phyloP scores from a whole-genome alignment of 2,888 invertebrate species.

The Sussaba pulchella region DNA sequence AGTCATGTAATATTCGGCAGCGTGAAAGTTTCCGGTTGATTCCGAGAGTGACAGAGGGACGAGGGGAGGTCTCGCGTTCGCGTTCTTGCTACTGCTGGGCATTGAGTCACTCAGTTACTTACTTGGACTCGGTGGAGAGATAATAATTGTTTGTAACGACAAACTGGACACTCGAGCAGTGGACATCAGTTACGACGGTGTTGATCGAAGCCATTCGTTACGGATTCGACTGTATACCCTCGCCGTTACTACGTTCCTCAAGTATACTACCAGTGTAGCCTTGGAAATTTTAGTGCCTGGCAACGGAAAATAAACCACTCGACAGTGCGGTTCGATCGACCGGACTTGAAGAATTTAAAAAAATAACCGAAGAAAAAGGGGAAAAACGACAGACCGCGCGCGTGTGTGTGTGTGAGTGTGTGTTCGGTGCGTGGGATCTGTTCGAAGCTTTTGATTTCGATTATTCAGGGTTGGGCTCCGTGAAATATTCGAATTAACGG shows the following conservation, averaged over 20 bases:
- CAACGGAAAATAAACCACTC: slow-evolving; percentile 53
- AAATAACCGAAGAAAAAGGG: background rate
- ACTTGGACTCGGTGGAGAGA: too few species aligned
- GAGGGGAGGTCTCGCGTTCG: background rate
- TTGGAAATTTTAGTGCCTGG: slow-evolving; percentile 41
- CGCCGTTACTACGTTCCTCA: too few species aligned
- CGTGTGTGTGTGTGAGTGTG: background rate
- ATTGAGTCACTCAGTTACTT: slow-evolving; percentile 29
- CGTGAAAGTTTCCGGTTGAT: slow-evolving; percentile 21
- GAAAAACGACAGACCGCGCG: background rate
- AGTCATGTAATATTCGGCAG: slow-evolving; percentile 42
- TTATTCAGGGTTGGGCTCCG: too few species aligned
- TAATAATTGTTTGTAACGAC: too few species aligned
- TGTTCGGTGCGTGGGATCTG: too few species aligned
- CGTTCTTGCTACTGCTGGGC: background rate
- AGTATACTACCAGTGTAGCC: background rate
- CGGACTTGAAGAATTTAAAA: too few species aligned
- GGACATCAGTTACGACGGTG: background rate
- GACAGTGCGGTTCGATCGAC: background rate
- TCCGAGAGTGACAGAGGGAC: background rate
- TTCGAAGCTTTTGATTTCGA: too few species aligned
- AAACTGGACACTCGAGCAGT: background rate
- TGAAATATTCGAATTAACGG: too few species aligned
- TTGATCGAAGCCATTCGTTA: background rate
- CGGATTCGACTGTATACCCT: too few species aligned